Conservation (phyloP, 2,888 invertebrate species). For the Neoascia interrupta region DNA sequence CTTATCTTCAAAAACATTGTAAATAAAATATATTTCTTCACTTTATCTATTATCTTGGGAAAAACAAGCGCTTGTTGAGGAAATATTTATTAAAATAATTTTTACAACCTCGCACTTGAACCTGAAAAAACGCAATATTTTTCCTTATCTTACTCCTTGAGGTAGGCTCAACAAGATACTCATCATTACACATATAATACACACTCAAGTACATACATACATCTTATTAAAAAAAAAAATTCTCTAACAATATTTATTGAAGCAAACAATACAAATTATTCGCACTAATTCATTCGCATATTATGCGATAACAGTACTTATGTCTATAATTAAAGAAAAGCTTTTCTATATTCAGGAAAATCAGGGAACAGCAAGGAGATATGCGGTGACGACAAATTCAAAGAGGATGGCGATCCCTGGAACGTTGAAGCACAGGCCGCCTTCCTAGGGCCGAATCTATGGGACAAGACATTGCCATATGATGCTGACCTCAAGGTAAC, state of each 20-base stretch:
- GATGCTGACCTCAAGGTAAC: conserved; percentile 97
- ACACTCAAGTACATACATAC: background rate
- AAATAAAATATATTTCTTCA: no score
- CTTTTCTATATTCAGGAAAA: conserved; percentile 82
- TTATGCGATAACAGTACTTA: conserved; percentile 53
- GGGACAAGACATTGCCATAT: conserved; percentile 96
- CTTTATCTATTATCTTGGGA: no score
- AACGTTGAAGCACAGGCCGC: conserved; percentile 95
- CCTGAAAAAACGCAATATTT: no score
- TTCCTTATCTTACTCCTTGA: background rate
- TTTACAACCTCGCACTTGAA: background rate
- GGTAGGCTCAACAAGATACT: background rate
- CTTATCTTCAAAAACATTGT: no score
- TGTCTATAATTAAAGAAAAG: conserved; percentile 71
- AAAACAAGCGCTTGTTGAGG: no score
- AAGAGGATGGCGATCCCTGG: conserved; percentile 93
- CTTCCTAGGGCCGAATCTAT: conserved; percentile 96
- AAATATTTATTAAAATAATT: background rate
- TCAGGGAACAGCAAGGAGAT: conserved; percentile 80
- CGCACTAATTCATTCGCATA: conserved; percentile 62
- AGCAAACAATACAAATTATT: conserved; percentile 7
- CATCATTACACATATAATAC: background rate
- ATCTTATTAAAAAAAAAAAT: background rate
- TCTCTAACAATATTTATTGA: no score
- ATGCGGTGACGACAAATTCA: conserved; percentile 83